These are phyloP conservation scores for Thalpophila matura DNA, from an alignment of 2,888 invertebrate genomes.

Conservation along the genomic window DNA sequence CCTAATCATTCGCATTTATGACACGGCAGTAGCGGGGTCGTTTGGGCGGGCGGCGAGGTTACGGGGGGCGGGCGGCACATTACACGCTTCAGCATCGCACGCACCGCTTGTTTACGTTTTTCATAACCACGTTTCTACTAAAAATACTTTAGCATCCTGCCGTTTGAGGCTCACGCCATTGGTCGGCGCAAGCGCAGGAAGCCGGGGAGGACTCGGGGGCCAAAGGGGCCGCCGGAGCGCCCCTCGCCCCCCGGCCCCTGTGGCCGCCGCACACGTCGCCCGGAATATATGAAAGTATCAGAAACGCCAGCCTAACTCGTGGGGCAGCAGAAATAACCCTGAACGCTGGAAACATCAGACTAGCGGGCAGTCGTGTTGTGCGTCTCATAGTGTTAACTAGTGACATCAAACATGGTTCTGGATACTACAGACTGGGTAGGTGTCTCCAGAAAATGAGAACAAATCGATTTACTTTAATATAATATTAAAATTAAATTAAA, in stretches of 20 bases:
- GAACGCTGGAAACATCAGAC: slow-evolving; percentile 87
- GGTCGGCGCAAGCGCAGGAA: slow-evolving; percentile 85
- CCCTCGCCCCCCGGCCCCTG: slow-evolving; percentile 71
- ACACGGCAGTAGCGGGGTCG: slow-evolving; percentile 68
- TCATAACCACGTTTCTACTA: slow-evolving; percentile 88
- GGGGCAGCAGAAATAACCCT: slow-evolving; percentile 89
- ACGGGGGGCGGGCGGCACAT: slow-evolving; percentile 69
- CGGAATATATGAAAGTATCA: slow-evolving; percentile 84
- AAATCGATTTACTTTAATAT: slow-evolving; percentile 39
- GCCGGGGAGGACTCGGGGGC: slow-evolving; percentile 80
- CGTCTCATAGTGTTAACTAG: slow-evolving; percentile 90
- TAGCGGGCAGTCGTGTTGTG: slow-evolving; percentile 89
- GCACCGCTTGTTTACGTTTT: slow-evolving; percentile 88
- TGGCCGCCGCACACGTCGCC: slow-evolving; percentile 64
- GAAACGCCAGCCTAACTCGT: slow-evolving; percentile 81
- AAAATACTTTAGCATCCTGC: slow-evolving; percentile 90
- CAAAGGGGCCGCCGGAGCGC: slow-evolving; percentile 70
- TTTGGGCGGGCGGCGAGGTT: slow-evolving; percentile 68
- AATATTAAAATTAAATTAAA: slow-evolving; percentile 41
- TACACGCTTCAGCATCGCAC: slow-evolving; percentile 76
- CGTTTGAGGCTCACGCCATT: slow-evolving; percentile 88
- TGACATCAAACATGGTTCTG: slow-evolving; percentile 89
- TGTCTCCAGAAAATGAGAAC: slow-evolving; percentile 63
- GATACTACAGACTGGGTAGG: slow-evolving; percentile 90
- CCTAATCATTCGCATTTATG: slow-evolving; percentile 75